phyloP scores from a whole-genome alignment of 2,797 vertebrate species.

The Parauchenoglanis ngamensis region DNA sequence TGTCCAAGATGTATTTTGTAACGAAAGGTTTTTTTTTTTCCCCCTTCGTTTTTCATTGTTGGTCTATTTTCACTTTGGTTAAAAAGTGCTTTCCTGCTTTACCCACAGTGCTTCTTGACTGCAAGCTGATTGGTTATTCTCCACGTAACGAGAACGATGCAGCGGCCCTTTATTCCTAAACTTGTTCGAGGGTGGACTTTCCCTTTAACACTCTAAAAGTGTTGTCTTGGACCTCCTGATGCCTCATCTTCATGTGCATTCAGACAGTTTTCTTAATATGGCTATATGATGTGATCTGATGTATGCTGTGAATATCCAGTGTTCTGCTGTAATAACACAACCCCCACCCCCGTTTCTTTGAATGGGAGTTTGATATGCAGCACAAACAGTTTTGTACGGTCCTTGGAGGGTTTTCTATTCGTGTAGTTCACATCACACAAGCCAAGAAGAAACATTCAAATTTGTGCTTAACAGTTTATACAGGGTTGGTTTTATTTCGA shows the following conservation, averaged over 20 bases:
- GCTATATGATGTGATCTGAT: background rate
- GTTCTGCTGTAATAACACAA: constrained; percentile 27
- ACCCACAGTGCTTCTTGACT: background rate
- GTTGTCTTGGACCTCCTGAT: background rate
- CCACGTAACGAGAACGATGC: background rate
- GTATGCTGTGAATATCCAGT: background rate
- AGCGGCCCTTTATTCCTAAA: background rate
- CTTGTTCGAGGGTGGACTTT: background rate
- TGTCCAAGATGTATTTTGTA: background rate
- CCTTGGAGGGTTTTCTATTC: background rate
- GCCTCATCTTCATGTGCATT: background rate
- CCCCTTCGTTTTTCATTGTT: background rate
- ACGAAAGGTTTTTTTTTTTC: background rate
- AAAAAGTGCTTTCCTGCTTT: background rate
- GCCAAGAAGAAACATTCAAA: background rate
- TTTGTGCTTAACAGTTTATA: background rate
- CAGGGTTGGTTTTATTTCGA: background rate
- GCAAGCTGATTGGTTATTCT: background rate
- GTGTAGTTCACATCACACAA: background rate
- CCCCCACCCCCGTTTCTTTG: background rate
- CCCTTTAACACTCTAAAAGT: too few relatives aligned
- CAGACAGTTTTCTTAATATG: too few relatives aligned
- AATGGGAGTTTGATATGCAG: background rate
- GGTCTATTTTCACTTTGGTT: background rate
- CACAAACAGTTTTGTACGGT: constrained; percentile 3